These are phyloP conservation scores for Gymnarchus niloticus DNA, from an alignment of 2,113 vertebrate genomes.

Conservation along the genomic window DNA sequence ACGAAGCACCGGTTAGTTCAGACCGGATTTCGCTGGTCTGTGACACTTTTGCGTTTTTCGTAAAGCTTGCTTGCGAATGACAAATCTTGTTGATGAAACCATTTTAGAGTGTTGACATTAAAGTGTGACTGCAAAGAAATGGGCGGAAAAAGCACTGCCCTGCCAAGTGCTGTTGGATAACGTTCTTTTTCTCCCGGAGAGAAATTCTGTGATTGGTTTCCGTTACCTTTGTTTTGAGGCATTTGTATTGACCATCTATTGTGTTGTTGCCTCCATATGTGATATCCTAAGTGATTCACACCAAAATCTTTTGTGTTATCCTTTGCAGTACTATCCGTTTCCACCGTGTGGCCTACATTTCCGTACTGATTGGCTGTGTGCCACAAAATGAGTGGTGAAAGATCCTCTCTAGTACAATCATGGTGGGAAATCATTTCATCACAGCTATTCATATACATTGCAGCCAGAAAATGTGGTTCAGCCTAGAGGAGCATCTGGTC, in stretches of 20 bases:
- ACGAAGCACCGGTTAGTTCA: neutral
- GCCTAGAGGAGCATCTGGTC: slow-evolving; percentile 16
- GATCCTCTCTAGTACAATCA: slow-evolving; percentile 25
- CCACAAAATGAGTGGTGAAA: slow-evolving; percentile 36
- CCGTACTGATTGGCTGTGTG: slow-evolving; percentile 20
- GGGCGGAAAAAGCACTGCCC: no score
- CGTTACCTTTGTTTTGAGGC: slow-evolving; percentile 2
- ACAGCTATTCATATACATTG: slow-evolving; percentile 18
- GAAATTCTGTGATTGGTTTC: neutral
- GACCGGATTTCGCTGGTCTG: neutral
- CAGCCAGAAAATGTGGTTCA: slow-evolving; percentile 10
- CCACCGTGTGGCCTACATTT: slow-evolving; percentile 51
- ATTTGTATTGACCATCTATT: neutral
- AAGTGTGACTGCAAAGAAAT: no score
- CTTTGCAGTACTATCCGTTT: slow-evolving; percentile 41
- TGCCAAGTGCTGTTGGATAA: neutral
- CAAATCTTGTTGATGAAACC: no score
- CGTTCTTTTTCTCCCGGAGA: neutral
- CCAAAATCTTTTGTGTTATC: slow-evolving; percentile 31
- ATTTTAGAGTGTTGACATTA: no score
- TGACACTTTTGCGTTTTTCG: neutral
- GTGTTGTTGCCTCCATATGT: neutral
- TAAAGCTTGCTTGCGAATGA: no score
- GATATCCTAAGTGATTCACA: neutral
- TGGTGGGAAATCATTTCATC: slow-evolving; percentile 27